A percentile compares a stretch with the other conserved stretches of the same genome.
phyloP scores from a whole-genome alignment of 2,113 vertebrate species.

The Microtus montanus region DNA sequence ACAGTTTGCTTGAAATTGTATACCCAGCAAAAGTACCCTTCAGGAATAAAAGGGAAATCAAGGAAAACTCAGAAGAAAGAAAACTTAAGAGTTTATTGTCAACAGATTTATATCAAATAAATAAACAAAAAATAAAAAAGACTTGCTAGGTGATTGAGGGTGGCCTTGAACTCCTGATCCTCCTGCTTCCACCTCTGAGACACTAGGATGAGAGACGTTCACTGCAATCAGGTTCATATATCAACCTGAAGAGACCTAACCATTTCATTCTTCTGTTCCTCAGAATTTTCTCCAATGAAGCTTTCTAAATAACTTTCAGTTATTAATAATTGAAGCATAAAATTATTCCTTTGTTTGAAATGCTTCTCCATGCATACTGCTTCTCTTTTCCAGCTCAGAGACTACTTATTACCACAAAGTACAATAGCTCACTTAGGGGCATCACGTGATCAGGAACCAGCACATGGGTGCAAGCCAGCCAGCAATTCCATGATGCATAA shows the following conservation, averaged over 20 bases:
- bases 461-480: slow-evolving; percentile 43
- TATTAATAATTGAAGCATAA: slow-evolving; percentile 57
- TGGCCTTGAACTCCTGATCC: background rate
- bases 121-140: background rate
- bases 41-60: background rate
- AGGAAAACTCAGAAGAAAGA: background rate
- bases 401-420: slow-evolving; percentile 68
- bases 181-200: background rate
- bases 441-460: slow-evolving; percentile 58
- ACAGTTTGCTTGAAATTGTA: background rate
- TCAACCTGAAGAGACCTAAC: slow-evolving; percentile 7
- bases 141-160: background rate
- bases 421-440: slow-evolving; percentile 56
- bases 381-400: slow-evolving; percentile 65
- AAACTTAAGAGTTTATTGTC: background rate
- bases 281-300: slow-evolving; percentile 53
- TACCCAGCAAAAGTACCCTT: background rate
- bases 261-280: slow-evolving; percentile 64
- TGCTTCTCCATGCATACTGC: slow-evolving; percentile 61
- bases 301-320: slow-evolving; percentile 63
- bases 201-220: background rate
- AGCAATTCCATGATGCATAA: slow-evolving; percentile 36
- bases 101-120: background rate
- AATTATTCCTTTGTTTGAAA: slow-evolving; percentile 73
- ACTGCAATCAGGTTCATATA: background rate